These are phyloP conservation scores for Spodoptera exigua DNA, from an alignment of 2,888 invertebrate genomes.

Conservation along the genomic window DNA sequence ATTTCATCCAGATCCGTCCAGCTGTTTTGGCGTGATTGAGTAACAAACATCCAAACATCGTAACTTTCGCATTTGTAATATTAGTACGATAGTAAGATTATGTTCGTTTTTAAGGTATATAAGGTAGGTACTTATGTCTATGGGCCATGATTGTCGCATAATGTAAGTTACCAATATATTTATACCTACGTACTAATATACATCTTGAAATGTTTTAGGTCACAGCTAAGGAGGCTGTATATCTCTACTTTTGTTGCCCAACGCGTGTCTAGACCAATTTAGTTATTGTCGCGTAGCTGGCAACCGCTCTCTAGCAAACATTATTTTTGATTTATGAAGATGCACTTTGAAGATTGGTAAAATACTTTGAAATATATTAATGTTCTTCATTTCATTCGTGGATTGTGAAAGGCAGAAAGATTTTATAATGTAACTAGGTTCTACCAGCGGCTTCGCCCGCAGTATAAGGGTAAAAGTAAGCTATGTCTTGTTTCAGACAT, in stretches of 20 bases:
- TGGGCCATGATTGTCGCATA: no score
- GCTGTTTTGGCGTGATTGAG: no score
- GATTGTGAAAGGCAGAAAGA: not conserved
- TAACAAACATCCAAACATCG: no score
- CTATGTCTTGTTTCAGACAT: no score
- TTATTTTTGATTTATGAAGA: constrained; percentile 39
- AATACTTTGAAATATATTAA: constrained; percentile 9
- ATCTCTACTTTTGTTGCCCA: constrained; percentile 42
- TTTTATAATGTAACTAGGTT: no score
- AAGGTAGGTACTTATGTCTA: no score
- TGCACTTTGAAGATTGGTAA: constrained; percentile 1
- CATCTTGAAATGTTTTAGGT: constrained; percentile 31
- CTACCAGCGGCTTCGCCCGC: no score
- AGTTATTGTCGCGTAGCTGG: constrained; percentile 43
- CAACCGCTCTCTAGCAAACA: constrained; percentile 15
- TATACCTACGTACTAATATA: constrained; percentile 11
- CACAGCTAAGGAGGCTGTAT: constrained; percentile 37
- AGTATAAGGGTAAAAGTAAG: no score
- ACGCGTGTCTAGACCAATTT: constrained; percentile 46
- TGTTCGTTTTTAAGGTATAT: no score
- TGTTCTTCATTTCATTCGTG: constrained; percentile 12
- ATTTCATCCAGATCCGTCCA: no score
- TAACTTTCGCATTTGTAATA: no score
- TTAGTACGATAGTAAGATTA: no score
- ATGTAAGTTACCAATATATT: not conserved